Evolutionary conservation across 2,888 invertebrate species (phyloP).

Genomic region (Salpingus planirostris): DNA sequence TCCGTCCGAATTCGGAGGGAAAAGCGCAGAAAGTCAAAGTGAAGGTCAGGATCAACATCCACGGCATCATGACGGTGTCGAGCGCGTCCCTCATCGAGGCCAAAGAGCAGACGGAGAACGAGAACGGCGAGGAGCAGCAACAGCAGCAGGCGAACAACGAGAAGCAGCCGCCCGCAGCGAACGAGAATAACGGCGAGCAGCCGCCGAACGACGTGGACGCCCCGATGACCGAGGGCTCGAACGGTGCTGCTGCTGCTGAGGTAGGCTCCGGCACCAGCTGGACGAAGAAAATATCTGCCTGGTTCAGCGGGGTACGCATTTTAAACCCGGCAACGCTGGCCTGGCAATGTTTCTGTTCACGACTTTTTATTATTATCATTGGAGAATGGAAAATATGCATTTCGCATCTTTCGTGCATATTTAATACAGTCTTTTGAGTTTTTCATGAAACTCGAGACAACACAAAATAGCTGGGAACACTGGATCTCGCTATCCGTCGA

Average conservation of each 20-base stretch:
- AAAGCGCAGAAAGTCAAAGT: constrained; percentile 94
- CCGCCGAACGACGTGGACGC: constrained; percentile 42
- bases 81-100: constrained; percentile 79
- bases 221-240: constrained; percentile 30
- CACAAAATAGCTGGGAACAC: no score
- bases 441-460: no score
- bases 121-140: constrained; percentile 23
- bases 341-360: constrained; percentile 24
- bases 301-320: constrained; percentile 45
- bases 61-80: constrained; percentile 84
- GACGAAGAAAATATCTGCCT: constrained; percentile 44
- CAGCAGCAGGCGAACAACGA: constrained; percentile 41
- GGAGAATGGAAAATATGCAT: no score
- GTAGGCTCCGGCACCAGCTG: constrained; percentile 43
- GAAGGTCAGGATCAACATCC: constrained; percentile 87
- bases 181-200: constrained; percentile 40
- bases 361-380: no score
- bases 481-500: no score
- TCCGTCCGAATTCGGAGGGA: constrained; percentile 79
- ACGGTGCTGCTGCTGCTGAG: constrained; percentile 34
- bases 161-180: constrained; percentile 33
- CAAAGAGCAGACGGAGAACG: constrained; percentile 45
- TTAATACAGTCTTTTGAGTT: no score
- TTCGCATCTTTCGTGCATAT: no score
- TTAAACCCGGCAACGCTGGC: constrained; percentile 31